Evolutionary conservation across 2,797 vertebrate genomes (phyloP), one percentile per base, ranked within the genome.

Genomic region (Coendou prehensilis): DNA sequence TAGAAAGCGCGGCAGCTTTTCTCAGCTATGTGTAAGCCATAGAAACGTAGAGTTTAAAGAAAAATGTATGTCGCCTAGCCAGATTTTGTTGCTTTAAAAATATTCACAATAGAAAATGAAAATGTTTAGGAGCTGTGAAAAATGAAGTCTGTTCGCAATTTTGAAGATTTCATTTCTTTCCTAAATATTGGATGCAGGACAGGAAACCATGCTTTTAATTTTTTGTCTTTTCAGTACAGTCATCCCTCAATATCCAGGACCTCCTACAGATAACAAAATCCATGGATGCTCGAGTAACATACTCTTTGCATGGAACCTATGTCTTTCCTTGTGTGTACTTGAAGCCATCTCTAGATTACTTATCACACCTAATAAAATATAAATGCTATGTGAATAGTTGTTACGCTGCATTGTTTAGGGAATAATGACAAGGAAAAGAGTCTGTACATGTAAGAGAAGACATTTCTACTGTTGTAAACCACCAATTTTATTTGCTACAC

Each of bases 21-120:
- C 79, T 91, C 52, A 52, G 83, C 57, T 88, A 26, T 67, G 57
- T 69, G 73, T 50, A 88, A 82, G 76, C 75, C 87, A n/a, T 41
- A 85, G 47, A 89, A 92, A 52, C 6, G 15, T 1, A 7, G 61
- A 78, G 56, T 92, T 93, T 86, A 86, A 89, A 97, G 86, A 37
- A 83, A 89, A 71, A 69, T 26, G 9, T 64, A 59, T 83, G 3
- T 75, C 37, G 10, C 71, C 83, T 76, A 79, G 90, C 78, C 78
- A 90, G 87, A 87, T 92, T 93, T 93, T 93, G 69, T 84, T 79
- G 73, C 73, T 84, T 93, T 96, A 85, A 88, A 92, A 93, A 91
- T 88, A 91, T 52, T 95, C 84, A 89, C 63, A 92, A 50, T 59
- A 94, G 85, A 73, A 95, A 89, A 91, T 85, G 67, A 71, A 85